A percentile compares a stretch with the other conserved stretches of the same genome.
Conservation (phyloP, 1,140 invertebrate species). For the Neodiprion lecontei region DNA sequence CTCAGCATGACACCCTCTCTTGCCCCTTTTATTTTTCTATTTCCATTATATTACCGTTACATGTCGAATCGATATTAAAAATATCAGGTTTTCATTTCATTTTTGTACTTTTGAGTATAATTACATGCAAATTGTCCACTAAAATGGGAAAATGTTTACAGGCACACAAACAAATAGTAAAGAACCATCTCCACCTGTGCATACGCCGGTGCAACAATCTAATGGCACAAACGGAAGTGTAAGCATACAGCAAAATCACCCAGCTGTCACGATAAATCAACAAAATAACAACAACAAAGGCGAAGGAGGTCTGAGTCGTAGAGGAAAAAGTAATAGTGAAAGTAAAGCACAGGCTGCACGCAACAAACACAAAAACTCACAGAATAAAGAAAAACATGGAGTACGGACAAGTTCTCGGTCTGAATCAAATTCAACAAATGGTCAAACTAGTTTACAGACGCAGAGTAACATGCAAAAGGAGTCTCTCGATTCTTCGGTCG, state of each 20-base stretch:
- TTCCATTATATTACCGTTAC: too few relatives aligned
- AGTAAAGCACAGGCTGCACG: slow-evolving; percentile 58
- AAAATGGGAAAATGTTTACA: slow-evolving; percentile 26
- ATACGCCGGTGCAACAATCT: slow-evolving; percentile 39
- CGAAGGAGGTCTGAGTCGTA: slow-evolving; percentile 47
- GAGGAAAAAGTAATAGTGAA: slow-evolving; percentile 59
- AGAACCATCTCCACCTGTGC: slow-evolving; percentile 48
- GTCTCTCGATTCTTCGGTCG: slow-evolving; percentile 41
- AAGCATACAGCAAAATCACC: slow-evolving; percentile 34
- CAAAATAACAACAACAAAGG: slow-evolving; percentile 59
- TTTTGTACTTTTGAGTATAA: too few relatives aligned
- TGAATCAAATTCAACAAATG: slow-evolving; percentile 48
- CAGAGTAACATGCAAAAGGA: slow-evolving; percentile 39
- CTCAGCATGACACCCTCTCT: too few relatives aligned
- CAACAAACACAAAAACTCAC: slow-evolving; percentile 60
- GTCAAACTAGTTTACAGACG: slow-evolving; percentile 31
- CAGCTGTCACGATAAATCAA: neutral
- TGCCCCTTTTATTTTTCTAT: too few relatives aligned
- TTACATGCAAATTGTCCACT: too few relatives aligned
- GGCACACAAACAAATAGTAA: slow-evolving; percentile 54
- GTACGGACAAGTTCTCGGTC: slow-evolving; percentile 48
- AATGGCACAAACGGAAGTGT: slow-evolving; percentile 9
- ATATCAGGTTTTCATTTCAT: too few relatives aligned
- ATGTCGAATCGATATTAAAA: too few relatives aligned
- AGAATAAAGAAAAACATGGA: slow-evolving; percentile 59